phyloP scores from a whole-genome alignment of 2,797 vertebrate species.

The Syncerus caffer region DNA sequence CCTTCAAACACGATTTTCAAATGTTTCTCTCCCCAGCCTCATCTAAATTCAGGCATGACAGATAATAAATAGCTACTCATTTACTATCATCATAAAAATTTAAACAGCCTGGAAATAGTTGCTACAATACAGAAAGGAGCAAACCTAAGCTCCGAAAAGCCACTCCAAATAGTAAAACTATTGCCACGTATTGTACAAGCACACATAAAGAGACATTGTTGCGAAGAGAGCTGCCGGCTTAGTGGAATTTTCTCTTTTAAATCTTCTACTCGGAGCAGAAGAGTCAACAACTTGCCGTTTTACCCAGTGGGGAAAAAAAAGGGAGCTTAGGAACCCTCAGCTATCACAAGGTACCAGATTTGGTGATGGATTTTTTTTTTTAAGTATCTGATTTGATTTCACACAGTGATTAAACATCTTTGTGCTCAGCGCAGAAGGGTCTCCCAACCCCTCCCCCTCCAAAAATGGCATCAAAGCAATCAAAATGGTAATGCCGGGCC shows the following conservation, averaged over 20 bases:
- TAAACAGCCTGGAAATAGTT: constrained; percentile 79
- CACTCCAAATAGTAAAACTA: constrained; percentile 18
- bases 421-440: constrained; percentile 89
- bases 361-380: constrained; percentile 12
- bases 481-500: constrained; percentile 98
- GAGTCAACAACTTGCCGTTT: constrained; percentile 81
- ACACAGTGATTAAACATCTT: constrained; percentile 87
- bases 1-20: constrained; percentile 67
- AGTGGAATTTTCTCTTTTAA: constrained; percentile 20
- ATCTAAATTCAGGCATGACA: constrained; percentile 77
- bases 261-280: not conserved
- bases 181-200: not conserved
- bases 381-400: constrained; percentile 83
- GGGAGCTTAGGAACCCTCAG: constrained; percentile 63
- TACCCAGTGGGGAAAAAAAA: constrained; percentile 49
- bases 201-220: constrained; percentile 76
- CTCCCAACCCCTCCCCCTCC: constrained; percentile 88
- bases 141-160: constrained; percentile 55
- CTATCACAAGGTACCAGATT: constrained; percentile 66
- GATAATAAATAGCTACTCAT: constrained; percentile 81
- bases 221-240: constrained; percentile 63
- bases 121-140: constrained; percentile 64
- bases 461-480: constrained; percentile 99
- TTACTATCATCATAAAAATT: constrained; percentile 79
- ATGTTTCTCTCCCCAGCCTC: constrained; percentile 62